Percentiles rank a stretch among this genome's conserved stretches.
These are phyloP conservation scores for Heliconius hermathena DNA, from an alignment of 1,140 invertebrate genomes.

Conservation along the genomic window DNA sequence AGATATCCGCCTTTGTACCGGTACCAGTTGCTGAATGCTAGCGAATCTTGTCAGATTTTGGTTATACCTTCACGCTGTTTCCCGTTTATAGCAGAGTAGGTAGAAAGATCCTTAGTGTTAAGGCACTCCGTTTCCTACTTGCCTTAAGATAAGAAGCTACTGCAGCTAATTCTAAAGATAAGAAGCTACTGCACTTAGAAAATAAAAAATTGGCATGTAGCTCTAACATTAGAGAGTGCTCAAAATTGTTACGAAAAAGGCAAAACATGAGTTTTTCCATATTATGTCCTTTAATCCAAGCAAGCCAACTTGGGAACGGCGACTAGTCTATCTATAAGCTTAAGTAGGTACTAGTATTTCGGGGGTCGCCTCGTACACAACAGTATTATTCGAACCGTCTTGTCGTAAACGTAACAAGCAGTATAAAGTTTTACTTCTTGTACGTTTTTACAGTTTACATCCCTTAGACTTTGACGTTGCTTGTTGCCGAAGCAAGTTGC, in stretches of 20 bases:
- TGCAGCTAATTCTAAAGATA: no score
- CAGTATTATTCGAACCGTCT: not conserved
- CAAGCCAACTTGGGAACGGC: no score
- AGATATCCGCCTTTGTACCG: not conserved
- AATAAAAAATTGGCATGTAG: no score
- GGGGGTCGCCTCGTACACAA: not conserved
- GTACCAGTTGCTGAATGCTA: not conserved
- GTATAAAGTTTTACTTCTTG: constrained; percentile 16
- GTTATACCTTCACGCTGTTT: not conserved
- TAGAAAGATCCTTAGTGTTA: no score
- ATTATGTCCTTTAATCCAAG: no score
- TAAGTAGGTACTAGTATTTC: not conserved
- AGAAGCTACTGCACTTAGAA: no score
- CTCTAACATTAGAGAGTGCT: no score
- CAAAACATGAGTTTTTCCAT: no score
- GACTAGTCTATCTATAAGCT: not conserved
- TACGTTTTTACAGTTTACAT: constrained; percentile 10
- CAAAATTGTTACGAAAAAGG: no score
- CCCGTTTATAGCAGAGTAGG: no score
- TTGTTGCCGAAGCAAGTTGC: not conserved
- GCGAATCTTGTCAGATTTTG: not conserved
- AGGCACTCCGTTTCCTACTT: no score
- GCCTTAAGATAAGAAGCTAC: no score
- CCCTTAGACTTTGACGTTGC: constrained; percentile 30
- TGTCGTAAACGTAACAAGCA: constrained; percentile 13